Conservation (phyloP, 2,888 invertebrate species). For the Encarsia formosa region DNA sequence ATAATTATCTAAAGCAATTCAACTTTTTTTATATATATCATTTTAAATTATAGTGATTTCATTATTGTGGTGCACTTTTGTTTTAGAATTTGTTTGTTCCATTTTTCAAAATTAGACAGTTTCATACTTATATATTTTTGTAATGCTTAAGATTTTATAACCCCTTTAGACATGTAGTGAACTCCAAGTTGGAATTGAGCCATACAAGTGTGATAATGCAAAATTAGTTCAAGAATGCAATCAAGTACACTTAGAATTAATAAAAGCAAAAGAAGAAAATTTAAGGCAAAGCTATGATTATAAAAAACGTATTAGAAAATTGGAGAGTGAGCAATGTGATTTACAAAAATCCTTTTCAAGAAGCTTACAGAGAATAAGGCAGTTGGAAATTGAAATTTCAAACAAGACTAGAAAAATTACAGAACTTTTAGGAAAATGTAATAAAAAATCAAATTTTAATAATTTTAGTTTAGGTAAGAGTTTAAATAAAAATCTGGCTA, state of each 20-base stretch:
- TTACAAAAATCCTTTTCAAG: constrained; percentile 57
- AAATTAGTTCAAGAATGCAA: constrained; percentile 73
- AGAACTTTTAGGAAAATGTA: constrained; percentile 51
- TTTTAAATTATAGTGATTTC: neutral
- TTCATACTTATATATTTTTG: constrained; percentile 8
- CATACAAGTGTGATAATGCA: constrained; percentile 77
- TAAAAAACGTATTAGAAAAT: constrained; percentile 52
- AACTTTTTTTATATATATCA: neutral
- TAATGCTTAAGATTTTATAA: constrained; percentile 7
- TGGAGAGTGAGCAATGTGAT: constrained; percentile 60
- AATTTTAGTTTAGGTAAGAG: constrained; percentile 41
- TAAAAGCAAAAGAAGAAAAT: constrained; percentile 64
- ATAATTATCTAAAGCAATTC: too few relatives aligned
- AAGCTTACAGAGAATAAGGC: constrained; percentile 58
- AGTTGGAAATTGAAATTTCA: constrained; percentile 61
- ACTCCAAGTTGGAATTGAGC: constrained; percentile 68
- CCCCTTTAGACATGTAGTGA: constrained; percentile 63
- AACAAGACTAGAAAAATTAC: constrained; percentile 56
- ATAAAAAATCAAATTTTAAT: constrained; percentile 44
- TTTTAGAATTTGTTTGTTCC: constrained; percentile 8
- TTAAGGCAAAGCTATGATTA: constrained; percentile 56
- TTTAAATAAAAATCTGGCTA: too few relatives aligned
- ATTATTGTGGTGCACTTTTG: neutral
- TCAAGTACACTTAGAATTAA: constrained; percentile 64
- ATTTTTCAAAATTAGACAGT: constrained; percentile 5